Conservation (phyloP, 2,888 invertebrate genomes). For the Heterodera filipjevi region DNA sequence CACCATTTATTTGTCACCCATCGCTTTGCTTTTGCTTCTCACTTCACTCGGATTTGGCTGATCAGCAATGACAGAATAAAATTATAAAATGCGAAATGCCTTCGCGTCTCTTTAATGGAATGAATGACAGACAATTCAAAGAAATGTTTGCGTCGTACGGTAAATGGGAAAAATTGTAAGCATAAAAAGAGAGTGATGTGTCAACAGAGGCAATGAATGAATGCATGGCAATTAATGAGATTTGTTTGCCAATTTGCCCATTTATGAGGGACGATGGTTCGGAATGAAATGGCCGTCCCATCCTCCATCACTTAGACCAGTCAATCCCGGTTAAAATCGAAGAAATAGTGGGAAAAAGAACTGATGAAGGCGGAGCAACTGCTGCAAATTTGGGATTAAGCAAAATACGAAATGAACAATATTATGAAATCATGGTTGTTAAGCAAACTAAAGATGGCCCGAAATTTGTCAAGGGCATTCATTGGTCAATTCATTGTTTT, state of each 20-base stretch:
- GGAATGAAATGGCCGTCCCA: not conserved
- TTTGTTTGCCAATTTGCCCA: constrained; percentile 1
- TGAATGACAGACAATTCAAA: not conserved
- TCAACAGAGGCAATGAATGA: not conserved
- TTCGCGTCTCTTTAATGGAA: not conserved
- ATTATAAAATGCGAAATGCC: no score
- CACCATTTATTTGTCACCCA: no score
- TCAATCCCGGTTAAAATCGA: not conserved
- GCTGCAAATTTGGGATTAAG: not conserved
- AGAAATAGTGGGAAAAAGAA: no score
- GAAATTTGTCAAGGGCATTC: not conserved
- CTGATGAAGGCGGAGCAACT: not conserved
- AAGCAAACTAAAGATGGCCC: no score
- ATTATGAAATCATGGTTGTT: no score
- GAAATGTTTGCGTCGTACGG: not conserved
- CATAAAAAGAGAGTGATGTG: not conserved
- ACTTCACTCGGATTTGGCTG: not conserved
- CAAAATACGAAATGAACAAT: not conserved
- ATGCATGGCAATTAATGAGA: not conserved
- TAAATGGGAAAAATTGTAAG: not conserved
- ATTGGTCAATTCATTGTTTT: no score
- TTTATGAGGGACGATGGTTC: not conserved
- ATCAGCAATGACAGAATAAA: not conserved
- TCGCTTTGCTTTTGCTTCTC: no score
- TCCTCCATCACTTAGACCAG: not conserved